Base-by-base conservation (phyloP, 2,797 vertebrate species). In the Dallia pectoralis region DNA sequence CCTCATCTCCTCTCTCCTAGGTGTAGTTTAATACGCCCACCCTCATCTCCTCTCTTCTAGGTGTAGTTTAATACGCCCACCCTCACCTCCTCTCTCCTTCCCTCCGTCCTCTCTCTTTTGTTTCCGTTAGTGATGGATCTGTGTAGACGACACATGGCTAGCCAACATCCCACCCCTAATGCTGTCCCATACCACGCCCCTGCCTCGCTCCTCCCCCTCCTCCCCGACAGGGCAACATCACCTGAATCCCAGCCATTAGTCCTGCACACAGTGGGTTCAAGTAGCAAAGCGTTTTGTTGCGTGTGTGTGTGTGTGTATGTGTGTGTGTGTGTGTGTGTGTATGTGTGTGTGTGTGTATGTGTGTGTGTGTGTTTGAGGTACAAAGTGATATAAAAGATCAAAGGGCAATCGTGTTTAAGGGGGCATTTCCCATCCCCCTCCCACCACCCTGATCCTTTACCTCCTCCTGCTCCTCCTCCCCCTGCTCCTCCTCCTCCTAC, bases 41-140 rank as follows among this genome's bases (percentile, higher is more conserved):
- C 2, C 14, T n/a, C n/a, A n/a, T n/a, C n/a, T n/a, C n/a, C n/a
- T n/a, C n/a, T n/a, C n/a, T n/a, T n/a, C n/a, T n/a, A n/a, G 40
- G 40, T 44, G 40, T 44, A 14, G 40, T 44, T 44, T 44, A 44
- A 44, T 44, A 44, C 11, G 14, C 40, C 40, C 40, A 11, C 40
- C 40, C 40, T 40, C 36, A n/a, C 22, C 33, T 63, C 63, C 62
- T 44, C 33, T 40, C 78, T 76, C 70, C 71, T 4, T 56, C 70
- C 18, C 53, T 66, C 25, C 67, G 61, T 70, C 22, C 33, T 77
- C 73, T 77, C 75, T 67, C 79, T 75, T 79, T 72, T 86, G 75
- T n/a, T 76, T 77, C 44, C 32, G 18, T 3, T 9, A 29, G 49
- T 85, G 85, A 89, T 89, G 77, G 84, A 88, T 89, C 76, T 86